Percentiles rank a stretch among this genome's conserved stretches.
Conservation (phyloP, 2,113 vertebrate genomes). For the Eonycteris spelaea region DNA sequence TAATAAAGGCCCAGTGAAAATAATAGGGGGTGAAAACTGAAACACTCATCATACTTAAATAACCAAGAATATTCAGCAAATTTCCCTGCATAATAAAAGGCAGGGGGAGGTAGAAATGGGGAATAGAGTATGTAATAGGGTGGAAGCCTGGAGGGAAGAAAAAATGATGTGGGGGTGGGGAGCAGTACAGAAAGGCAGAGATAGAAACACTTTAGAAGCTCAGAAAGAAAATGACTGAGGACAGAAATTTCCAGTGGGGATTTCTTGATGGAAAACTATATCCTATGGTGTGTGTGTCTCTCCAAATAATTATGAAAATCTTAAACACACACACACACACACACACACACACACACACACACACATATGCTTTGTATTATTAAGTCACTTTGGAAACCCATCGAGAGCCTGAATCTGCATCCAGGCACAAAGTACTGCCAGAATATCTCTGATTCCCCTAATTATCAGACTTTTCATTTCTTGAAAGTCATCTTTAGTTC, state of each 20-base stretch:
- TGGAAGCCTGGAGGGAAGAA: background rate
- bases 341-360: too few species aligned
- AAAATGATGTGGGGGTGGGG: rapidly evolving
- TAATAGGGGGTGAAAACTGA: background rate
- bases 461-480: background rate
- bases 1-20: background rate
- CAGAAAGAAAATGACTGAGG: background rate
- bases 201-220: background rate
- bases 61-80: background rate
- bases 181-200: background rate
- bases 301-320: background rate
- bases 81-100: background rate
- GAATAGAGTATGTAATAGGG: background rate
- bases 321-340: background rate
- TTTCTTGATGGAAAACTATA: background rate
- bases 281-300: background rate
- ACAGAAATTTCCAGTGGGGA: background rate
- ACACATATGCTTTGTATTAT: background rate
- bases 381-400: background rate
- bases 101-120: background rate
- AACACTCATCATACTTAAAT: background rate
- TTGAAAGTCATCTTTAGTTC: background rate
- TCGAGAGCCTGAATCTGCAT: background rate
- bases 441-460: background rate
- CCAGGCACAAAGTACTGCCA: background rate